A percentile compares a stretch with the other conserved stretches of the same genome.
These are phyloP conservation scores for Sylvietta virens DNA, from an alignment of 2,113 vertebrate species.

Conservation along the genomic window DNA sequence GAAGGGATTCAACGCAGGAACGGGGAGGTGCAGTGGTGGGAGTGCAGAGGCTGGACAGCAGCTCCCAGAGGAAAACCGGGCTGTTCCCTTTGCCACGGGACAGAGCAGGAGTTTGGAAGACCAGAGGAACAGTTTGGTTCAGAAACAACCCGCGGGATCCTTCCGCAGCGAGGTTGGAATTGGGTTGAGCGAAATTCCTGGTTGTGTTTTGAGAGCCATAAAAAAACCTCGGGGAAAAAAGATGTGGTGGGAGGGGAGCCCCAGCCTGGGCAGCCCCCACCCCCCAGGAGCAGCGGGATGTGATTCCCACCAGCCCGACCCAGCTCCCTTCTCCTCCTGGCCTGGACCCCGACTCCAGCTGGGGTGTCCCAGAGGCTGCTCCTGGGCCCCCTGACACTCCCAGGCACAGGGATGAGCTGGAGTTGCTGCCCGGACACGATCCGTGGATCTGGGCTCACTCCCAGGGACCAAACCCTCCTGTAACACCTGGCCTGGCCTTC, in stretches of 20 bases:
- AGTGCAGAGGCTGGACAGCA: background rate
- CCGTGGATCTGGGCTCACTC: background rate
- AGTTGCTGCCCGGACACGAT: background rate
- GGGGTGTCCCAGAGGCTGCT: background rate
- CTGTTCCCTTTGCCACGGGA: conserved; percentile 38
- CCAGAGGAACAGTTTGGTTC: conserved; percentile 7
- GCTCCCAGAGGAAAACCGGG: background rate
- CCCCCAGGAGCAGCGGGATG: background rate
- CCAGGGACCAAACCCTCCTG: background rate
- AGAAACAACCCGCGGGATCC: background rate
- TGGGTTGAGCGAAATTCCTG: background rate
- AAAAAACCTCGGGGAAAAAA: background rate
- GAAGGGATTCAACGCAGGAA: background rate
- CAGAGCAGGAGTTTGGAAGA: conserved; percentile 61
- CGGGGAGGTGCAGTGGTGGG: background rate
- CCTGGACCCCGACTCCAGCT: background rate
- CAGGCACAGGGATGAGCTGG: background rate
- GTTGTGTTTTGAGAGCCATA: background rate
- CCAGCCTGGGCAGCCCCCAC: background rate
- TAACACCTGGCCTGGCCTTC: rapidly evolving
- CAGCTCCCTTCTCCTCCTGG: background rate
- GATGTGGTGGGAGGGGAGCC: background rate
- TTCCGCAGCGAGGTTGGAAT: background rate
- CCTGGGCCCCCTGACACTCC: background rate
- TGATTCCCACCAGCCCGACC: background rate